Base-by-base conservation (phyloP, 2,888 invertebrate species). In the Clepsis dumicolana region DNA sequence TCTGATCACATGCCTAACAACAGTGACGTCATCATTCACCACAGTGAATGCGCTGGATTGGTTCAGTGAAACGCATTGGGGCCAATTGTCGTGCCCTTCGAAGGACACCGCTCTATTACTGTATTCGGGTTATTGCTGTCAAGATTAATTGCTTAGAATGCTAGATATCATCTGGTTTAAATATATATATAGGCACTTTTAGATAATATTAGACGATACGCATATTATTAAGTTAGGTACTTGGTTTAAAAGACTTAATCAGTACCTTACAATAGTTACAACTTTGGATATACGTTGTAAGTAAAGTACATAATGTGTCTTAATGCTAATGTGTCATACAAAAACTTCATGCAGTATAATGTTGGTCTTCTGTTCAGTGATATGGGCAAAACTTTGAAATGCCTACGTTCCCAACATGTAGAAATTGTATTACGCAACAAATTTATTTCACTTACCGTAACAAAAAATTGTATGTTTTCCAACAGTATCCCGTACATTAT, bases 401-500 rank as follows among this genome's bases (percentile, higher is more conserved):
- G n/a, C n/a, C n/a, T n/a, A n/a, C n/a, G n/a, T n/a, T n/a, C n/a
- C n/a, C n/a, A n/a, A n/a, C n/a, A n/a, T n/a, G n/a, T n/a, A n/a
- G n/a, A n/a, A 7, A 7, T 18, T 7, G 7, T 8, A 44, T 18
- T 35, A 35, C 1, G 35, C 10, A 35, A 12, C 2, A 44, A 18
- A 35, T 10, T 10, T 35, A 35, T 44, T 18, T 21, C 70, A 86
- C 91, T 84, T 82, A 95, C 95, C 93, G 94, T 94, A 53, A 95
- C 90, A 78, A 94, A 95, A 81, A 95, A 91, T 77, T 95, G 95
- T 53, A 95, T 94, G 82, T 95, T 95, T 81, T 95, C 95, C 78
- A 95, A 81, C 64, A 95, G 86, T 94, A 95, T 95, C 61, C 95
- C 95, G 81, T 95, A 95, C 95, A 95, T 95, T 35, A 8, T 35